These are phyloP conservation scores for Mesitornis unicolor DNA, from an alignment of 2,113 vertebrate genomes.

Conservation along the genomic window DNA sequence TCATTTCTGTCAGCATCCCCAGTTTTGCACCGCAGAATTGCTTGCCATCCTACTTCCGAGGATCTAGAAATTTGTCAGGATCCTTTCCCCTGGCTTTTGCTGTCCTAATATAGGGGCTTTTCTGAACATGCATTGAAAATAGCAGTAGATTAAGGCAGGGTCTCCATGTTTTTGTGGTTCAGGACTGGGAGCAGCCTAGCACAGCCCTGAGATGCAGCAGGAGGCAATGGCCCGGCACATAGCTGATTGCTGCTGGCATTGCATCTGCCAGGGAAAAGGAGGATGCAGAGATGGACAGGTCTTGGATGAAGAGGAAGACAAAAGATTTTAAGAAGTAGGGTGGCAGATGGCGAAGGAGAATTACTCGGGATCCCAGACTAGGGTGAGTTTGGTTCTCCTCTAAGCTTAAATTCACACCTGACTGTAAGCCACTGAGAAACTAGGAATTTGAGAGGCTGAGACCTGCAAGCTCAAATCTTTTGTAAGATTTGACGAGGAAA, in stretches of 20 bases:
- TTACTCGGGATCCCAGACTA: neutral
- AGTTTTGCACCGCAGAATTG: neutral
- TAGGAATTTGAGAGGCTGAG: neutral
- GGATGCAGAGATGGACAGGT: neutral
- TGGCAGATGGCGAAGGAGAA: neutral
- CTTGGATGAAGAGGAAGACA: neutral
- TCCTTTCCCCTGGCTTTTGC: neutral
- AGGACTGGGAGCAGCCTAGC: neutral
- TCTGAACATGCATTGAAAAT: neutral
- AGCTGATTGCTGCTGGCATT: neutral
- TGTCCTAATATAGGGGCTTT: neutral
- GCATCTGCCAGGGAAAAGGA: neutral
- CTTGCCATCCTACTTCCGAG: neutral
- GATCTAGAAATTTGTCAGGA: neutral
- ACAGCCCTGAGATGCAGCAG: neutral
- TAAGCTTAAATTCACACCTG: slow-evolving; percentile 3
- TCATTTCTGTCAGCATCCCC: neutral
- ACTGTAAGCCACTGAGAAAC: neutral
- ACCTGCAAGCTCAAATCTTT: neutral
- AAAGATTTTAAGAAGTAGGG: neutral
- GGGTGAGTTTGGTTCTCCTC: neutral
- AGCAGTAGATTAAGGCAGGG: neutral
- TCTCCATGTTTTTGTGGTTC: neutral
- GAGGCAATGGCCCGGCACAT: neutral
- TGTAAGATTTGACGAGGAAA: neutral